Conservation (phyloP, 2,888 invertebrate species). For the Macropis europaea region DNA sequence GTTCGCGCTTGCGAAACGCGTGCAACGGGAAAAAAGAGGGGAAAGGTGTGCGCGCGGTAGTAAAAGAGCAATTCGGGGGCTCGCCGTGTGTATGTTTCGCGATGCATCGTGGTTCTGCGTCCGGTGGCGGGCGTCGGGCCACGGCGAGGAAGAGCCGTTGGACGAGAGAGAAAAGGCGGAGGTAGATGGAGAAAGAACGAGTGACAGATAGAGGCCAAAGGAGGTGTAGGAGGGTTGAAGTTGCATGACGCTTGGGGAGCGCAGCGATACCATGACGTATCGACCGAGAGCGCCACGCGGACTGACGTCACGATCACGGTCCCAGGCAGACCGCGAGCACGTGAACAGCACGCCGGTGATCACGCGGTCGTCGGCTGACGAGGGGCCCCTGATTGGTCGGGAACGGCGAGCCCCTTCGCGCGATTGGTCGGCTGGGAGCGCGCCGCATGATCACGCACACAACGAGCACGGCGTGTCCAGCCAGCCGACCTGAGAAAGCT, state of each 20-base stretch:
- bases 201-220: constrained; percentile 11
- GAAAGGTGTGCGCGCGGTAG: constrained; percentile 1
- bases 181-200: constrained; percentile 16
- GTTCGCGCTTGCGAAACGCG: not conserved
- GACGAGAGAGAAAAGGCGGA: constrained; percentile 25
- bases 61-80: constrained; percentile 40
- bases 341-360: constrained; percentile 89
- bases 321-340: constrained; percentile 89
- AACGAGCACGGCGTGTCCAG: constrained; percentile 79
- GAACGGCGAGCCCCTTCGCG: constrained; percentile 86
- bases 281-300: constrained; percentile 79
- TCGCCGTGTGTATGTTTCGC: constrained; percentile 19
- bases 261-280: constrained; percentile 84
- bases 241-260: constrained; percentile 73
- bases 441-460: constrained; percentile 78
- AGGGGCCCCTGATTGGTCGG: constrained; percentile 82
- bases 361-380: constrained; percentile 91
- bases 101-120: not conserved
- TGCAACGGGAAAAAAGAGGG: not conserved
- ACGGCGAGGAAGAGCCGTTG: constrained; percentile 5
- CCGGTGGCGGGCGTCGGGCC: not conserved
- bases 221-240: constrained; percentile 36
- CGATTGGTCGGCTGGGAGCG: constrained; percentile 82
- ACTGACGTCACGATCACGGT: constrained; percentile 85
- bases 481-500: constrained; percentile 73